These are phyloP conservation scores for Jordanella pulchra DNA, from an alignment of 2,797 vertebrate genomes.

Conservation along the genomic window DNA sequence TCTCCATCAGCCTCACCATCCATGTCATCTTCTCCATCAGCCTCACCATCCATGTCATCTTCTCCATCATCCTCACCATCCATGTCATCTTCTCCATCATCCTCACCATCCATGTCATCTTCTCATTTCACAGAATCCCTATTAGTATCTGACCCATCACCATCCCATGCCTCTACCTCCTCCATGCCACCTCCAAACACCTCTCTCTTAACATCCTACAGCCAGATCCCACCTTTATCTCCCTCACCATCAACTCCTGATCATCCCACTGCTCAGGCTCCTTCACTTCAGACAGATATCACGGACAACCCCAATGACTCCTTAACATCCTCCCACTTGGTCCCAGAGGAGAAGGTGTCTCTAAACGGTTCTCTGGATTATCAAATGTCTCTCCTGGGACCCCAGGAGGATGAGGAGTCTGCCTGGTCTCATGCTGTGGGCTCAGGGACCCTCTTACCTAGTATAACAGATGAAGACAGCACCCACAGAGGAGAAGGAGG, in stretches of 20 bases:
- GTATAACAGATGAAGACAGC: constrained; percentile 69
- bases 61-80: constrained; percentile 11
- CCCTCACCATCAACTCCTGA: constrained; percentile 4
- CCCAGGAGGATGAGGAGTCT: constrained; percentile 63
- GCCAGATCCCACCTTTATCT: constrained; percentile 4
- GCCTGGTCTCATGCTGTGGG: constrained; percentile 74
- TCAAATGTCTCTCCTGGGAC: constrained; percentile 39
- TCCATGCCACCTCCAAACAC: constrained; percentile 1
- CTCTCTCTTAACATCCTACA: constrained; percentile 11
- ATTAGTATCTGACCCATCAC: background rate
- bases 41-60: constrained; percentile 4
- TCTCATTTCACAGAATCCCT: constrained; percentile 16
- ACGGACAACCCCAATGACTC: constrained; percentile 35
- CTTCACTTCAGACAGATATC: constrained; percentile 32
- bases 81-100: background rate
- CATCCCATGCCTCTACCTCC: constrained; percentile 22
- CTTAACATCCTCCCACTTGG: constrained; percentile 34
- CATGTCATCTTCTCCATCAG: constrained; percentile 7
- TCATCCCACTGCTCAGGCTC: constrained; percentile 11
- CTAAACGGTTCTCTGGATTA: constrained; percentile 57
- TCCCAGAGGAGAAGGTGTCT: constrained; percentile 51
- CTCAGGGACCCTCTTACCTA: constrained; percentile 69
- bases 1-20: too few relatives aligned
- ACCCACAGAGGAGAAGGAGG: constrained; percentile 35
- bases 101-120: background rate